phyloP scores from a whole-genome alignment of 1,140 invertebrate genomes.

The Drosophila aff. region DNA sequence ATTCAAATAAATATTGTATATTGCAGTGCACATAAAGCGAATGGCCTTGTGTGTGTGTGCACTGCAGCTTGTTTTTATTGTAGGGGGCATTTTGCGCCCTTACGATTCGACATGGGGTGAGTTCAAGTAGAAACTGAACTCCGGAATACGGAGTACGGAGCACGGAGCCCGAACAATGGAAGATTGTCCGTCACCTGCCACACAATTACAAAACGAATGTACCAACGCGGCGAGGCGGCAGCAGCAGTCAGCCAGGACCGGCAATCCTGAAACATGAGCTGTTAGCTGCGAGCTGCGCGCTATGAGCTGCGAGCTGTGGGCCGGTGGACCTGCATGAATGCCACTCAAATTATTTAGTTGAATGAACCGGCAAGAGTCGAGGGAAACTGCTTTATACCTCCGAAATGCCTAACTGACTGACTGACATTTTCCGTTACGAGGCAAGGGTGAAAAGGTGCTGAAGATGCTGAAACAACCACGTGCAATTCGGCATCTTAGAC shows the following conservation, averaged over 20 bases:
- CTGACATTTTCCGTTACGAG: conserved; percentile 74
- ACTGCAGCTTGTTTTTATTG: conserved; percentile 75
- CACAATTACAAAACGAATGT: conserved; percentile 80
- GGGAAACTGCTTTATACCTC: conserved; percentile 34
- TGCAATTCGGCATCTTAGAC: conserved; percentile 16
- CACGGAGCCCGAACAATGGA: conserved; percentile 60
- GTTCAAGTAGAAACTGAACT: conserved; percentile 60
- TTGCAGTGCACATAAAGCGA: conserved; percentile 79
- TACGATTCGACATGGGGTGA: conserved; percentile 84
- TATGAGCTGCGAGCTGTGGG: conserved; percentile 26
- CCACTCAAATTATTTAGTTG: conserved; percentile 85
- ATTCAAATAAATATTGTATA: conserved; percentile 84
- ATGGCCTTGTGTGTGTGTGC: conserved; percentile 51
- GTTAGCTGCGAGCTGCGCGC: conserved; percentile 39
- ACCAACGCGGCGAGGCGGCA: conserved; percentile 46
- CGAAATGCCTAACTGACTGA: conserved; percentile 50
- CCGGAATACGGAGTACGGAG: conserved; percentile 22
- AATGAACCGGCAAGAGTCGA: conserved; percentile 84
- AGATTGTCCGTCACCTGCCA: conserved; percentile 85
- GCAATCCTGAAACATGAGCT: conserved; percentile 78
- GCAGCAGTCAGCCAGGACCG: conserved; percentile 25
- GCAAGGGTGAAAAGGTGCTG: conserved; percentile 48
- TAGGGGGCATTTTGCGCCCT: conserved; percentile 81
- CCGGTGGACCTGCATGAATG: conserved; percentile 82
- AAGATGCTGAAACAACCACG: conserved; percentile 45